Conservation (phyloP, 1,140 invertebrate species). For the Drosophila sp. region DNA sequence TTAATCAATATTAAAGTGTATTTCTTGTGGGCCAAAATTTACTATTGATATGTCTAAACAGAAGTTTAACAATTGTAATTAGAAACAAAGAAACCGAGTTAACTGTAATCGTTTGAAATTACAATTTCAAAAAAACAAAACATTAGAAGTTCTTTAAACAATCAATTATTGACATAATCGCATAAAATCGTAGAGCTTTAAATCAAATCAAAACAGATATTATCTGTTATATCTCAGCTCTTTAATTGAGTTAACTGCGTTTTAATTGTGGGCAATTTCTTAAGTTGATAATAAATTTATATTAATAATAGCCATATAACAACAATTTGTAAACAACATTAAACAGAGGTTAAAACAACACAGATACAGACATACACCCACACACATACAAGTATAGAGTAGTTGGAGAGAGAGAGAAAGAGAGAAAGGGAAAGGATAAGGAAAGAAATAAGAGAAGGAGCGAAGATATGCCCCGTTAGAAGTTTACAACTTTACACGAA, state of each 20-base stretch:
- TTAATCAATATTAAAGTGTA: no score
- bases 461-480: slow-evolving; percentile 28
- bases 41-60: no score
- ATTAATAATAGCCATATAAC: slow-evolving; percentile 47
- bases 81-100: no score
- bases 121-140: no score
- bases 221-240: background rate
- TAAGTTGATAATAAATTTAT: slow-evolving; percentile 1
- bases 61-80: no score
- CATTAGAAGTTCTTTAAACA: no score
- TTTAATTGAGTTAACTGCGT: background rate
- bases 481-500: slow-evolving; percentile 69
- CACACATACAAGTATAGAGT: slow-evolving; percentile 19
- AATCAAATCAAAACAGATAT: no score
- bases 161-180: no score
- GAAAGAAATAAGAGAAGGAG: background rate
- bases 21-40: no score
- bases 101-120: no score
- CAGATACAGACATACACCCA: slow-evolving; percentile 9
- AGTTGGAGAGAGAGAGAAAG: background rate
- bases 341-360: slow-evolving; percentile 58
- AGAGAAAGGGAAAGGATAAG: slow-evolving; percentile 17
- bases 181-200: no score
- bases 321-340: slow-evolving; percentile 70
- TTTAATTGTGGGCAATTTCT: slow-evolving; percentile 4